Percentiles rank a stretch among this genome's conserved stretches.
phyloP scores from a whole-genome alignment of 2,888 invertebrate species.

The Drosophila antonietae region DNA sequence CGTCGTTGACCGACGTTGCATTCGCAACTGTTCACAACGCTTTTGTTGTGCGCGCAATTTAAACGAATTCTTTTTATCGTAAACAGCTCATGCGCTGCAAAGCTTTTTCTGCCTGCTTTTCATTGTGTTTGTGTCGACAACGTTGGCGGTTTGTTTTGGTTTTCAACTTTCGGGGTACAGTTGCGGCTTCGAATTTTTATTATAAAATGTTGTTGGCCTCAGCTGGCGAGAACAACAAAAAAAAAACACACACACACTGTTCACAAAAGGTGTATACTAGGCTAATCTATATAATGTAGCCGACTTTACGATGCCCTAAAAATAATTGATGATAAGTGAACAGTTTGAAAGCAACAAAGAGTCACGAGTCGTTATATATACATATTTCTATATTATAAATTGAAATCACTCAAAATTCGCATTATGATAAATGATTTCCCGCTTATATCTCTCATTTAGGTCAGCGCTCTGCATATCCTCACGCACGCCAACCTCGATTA shows the following conservation, averaged over 20 bases:
- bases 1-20: slow-evolving; percentile 71
- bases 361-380: background rate
- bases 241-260: slow-evolving; percentile 28
- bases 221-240: slow-evolving; percentile 38
- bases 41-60: slow-evolving; percentile 75
- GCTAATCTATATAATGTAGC: slow-evolving; percentile 3
- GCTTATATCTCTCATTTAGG: background rate
- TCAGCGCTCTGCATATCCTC: background rate
- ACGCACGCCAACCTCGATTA: background rate
- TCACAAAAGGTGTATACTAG: slow-evolving; percentile 35
- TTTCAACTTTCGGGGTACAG: slow-evolving; percentile 68
- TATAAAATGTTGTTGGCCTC: slow-evolving; percentile 73
- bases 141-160: slow-evolving; percentile 69
- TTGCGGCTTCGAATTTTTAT: slow-evolving; percentile 69
- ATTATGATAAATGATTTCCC: background rate
- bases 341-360: background rate
- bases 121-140: slow-evolving; percentile 46
- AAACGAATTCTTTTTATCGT: slow-evolving; percentile 78
- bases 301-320: slow-evolving; percentile 29
- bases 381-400: background rate
- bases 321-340: slow-evolving; percentile 12
- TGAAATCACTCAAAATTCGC: background rate
- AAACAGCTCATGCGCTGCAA: slow-evolving; percentile 45
- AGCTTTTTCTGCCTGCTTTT: slow-evolving; percentile 61
- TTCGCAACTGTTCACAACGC: slow-evolving; percentile 68